Base-by-base conservation (phyloP, 2,888 invertebrate genomes). In the Pseudeuparius sepicola region DNA sequence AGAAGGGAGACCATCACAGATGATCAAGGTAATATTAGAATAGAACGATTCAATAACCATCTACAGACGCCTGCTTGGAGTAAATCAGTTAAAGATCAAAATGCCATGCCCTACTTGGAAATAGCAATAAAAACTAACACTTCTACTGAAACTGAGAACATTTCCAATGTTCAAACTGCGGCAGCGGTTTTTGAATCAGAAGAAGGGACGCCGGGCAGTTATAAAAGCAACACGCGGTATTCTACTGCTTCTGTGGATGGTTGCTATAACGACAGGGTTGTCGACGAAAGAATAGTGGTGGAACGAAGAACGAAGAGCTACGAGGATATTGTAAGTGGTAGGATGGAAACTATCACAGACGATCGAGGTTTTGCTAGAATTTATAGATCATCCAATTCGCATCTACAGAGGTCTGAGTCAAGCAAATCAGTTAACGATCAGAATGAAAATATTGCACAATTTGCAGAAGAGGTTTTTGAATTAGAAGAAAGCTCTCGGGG, bases 1-100 rank as follows among this genome's bases (percentile, higher is more conserved):
- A 36, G 48, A 24, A 40, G 50, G 10, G 49, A 50, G 33, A 52
- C 49, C 4, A 44, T 45, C 17, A 44, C 43, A 15, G 52, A 52
- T 29, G 33, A 43, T 10, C 39, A 47, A 14, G 52, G 52, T 7
- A 37, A 46, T 14, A 45, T 52, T 4, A 40, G 52, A 31, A 52
- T 52, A 12, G 51, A 51, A 39, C 36, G 49, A 27, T 36, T 47
- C 13, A 42, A 18, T 11, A 32, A 20, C 5, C 27, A 36, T 31
- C 26, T n/a, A n/a, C n/a, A n/a, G n/a, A n/a, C n/a, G n/a, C n/a
- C n/a, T n/a, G n/a, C n/a, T n/a, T n/a, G n/a, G n/a, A n/a, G n/a
- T n/a, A n/a, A n/a, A n/a, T n/a, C n/a, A n/a, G n/a, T n/a, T n/a
- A n/a, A n/a, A n/a, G n/a, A n/a, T n/a, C n/a, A n/a, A n/a, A n/a